Base-by-base conservation (phyloP, 2,113 vertebrate species). In the Pollachius pollachius region DNA sequence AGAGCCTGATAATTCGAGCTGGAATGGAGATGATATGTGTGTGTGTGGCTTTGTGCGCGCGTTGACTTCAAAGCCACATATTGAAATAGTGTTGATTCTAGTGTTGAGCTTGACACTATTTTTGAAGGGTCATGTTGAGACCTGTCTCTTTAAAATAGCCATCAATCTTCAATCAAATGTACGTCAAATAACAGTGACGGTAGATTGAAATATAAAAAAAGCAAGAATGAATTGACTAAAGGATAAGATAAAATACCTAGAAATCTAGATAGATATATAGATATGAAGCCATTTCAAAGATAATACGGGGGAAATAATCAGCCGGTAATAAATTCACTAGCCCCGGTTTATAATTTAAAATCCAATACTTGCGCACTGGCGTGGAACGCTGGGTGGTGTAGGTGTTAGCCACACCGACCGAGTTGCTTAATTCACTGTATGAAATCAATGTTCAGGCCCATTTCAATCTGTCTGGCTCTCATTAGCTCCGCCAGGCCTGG, bases 361-460 rank as follows among this genome's bases (percentile, higher is more conserved):
- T 68, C 60, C 68, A 52, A 52, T 72, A 64, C 65, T 67, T 61
- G 67, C 63, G 8, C 48, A 48, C 59, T 66, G 75, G 37, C 52
- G 16, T 74, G 70, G 65, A 71, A 62, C 72, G 52, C 15, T 1
- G 2, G 4, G 30, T 2, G 41, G 4, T 68, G 71, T 48, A 17
- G 41, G 4, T 68, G 71, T 18, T 48, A 17, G 59, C 56, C 12
- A 13, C 54, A 4, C 52, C 1, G 16, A 52, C 15, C 9, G 21
- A 2, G 17, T 30, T 71, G 63, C 41, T 63, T 81, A 37, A 77
- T 81, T 75, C 59, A 66, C 70, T 61, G 25, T 37, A 54, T 82
- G 67, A 77, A 84, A 86, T 84, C 74, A 34, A 80, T 78, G 78
- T 56, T 59, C 30, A n/a, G 66, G 65, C 27, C n/a, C 18, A 19